Evolutionary conservation across 2,888 invertebrate genomes (phyloP).

Genomic region (Apotomis betuletana): DNA sequence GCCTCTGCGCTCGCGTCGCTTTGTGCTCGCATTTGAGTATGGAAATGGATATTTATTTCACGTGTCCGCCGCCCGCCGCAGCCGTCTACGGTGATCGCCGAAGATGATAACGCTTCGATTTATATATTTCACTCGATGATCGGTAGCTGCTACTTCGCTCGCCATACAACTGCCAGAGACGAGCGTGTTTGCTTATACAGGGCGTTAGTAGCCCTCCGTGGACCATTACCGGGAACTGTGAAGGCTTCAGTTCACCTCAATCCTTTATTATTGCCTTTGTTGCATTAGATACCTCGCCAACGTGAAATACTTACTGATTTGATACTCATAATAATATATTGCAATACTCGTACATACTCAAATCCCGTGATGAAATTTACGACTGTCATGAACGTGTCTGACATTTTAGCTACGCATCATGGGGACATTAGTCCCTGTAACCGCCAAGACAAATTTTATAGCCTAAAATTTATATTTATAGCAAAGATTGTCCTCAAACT

Average conservation of each 20-base stretch:
- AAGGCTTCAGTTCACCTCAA: not conserved
- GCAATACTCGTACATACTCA: not conserved
- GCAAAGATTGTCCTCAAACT: not conserved
- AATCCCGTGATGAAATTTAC: not conserved
- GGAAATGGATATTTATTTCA: slow-evolving; percentile 82
- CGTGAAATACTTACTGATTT: not conserved
- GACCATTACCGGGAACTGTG: slow-evolving; percentile 17
- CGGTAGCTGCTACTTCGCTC: slow-evolving; percentile 71
- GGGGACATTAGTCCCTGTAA: not conserved
- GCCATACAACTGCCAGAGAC: slow-evolving; percentile 71
- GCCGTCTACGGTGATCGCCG: slow-evolving; percentile 75
- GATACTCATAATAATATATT: not conserved
- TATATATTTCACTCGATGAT: slow-evolving; percentile 82
- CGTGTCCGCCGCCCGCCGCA: slow-evolving; percentile 64
- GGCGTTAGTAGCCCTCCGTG: slow-evolving; percentile 47
- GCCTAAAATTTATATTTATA: not conserved
- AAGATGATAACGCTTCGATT: slow-evolving; percentile 80
- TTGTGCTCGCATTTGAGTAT: slow-evolving; percentile 74
- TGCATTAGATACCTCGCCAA: not conserved
- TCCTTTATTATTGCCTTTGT: not conserved
- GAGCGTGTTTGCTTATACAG: slow-evolving; percentile 62
- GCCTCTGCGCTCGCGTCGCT: slow-evolving; percentile 53
- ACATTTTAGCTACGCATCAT: slow-evolving; percentile 5
- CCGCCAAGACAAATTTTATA: not conserved
- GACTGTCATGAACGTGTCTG: not conserved